Percentiles rank a stretch among this genome's conserved stretches.
phyloP scores from a whole-genome alignment of 2,797 vertebrate species.

The Lemur catta region DNA sequence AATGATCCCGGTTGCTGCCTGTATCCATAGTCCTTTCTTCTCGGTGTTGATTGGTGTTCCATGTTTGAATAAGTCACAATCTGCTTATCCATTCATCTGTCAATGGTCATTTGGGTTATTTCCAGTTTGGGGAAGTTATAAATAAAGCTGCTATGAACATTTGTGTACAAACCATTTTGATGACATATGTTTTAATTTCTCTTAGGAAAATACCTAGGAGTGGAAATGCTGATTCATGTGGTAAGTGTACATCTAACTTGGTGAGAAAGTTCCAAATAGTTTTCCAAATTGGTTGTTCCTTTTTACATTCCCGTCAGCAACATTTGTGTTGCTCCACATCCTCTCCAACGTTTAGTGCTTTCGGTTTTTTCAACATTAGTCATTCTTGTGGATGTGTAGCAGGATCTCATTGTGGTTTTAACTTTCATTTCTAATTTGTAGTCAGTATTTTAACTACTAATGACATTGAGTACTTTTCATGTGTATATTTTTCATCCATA shows the following conservation, averaged over 20 bases:
- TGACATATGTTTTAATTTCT: background rate
- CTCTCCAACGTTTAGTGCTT: background rate
- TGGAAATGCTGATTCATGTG: background rate
- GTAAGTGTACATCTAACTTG: background rate
- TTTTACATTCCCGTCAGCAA: background rate
- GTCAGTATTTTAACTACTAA: background rate
- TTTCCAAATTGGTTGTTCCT: background rate
- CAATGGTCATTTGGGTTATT: background rate
- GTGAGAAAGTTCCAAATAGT: background rate
- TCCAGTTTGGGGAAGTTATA: background rate
- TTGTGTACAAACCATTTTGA: background rate
- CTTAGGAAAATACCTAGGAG: background rate
- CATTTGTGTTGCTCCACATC: accelerated
- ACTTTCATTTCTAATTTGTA: background rate
- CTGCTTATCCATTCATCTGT: background rate
- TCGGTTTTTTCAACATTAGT: background rate
- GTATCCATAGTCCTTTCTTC: background rate
- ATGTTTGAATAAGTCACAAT: background rate
- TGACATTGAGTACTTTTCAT: background rate
- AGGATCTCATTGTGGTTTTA: background rate
- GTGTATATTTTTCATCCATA: background rate
- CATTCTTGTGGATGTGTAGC: background rate
- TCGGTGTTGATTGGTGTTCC: background rate
- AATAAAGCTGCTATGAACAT: background rate
- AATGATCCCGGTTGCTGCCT: background rate